Conservation (phyloP, 2,888 invertebrate genomes). For the Synergus laeviventris region DNA sequence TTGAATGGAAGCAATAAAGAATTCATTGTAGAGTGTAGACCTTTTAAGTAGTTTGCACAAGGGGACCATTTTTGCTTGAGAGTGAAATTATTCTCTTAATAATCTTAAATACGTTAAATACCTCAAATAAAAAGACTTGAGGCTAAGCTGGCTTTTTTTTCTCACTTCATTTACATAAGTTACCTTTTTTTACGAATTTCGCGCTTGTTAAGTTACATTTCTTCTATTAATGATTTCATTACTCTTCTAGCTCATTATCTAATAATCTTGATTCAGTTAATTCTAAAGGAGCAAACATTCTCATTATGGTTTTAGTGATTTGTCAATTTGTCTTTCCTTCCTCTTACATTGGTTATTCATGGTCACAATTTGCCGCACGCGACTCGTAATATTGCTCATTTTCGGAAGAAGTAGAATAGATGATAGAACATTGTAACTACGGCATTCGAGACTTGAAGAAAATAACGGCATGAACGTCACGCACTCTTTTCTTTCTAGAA, state of each 20-base stretch:
- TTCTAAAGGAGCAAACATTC: background rate
- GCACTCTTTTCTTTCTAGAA: slow-evolving; percentile 35
- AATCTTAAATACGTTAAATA: background rate
- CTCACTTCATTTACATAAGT: background rate
- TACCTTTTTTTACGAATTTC: background rate
- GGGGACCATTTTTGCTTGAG: background rate
- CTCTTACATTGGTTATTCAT: slow-evolving; percentile 29
- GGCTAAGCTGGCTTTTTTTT: slow-evolving; percentile 26
- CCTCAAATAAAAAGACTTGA: background rate
- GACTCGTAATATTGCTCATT: background rate
- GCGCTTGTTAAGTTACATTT: slow-evolving; percentile 27
- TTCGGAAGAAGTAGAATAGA: background rate
- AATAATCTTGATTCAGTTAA: background rate
- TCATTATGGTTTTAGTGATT: background rate
- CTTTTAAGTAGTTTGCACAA: slow-evolving; percentile 15
- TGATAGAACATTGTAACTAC: background rate
- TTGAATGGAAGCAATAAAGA: slow-evolving; percentile 28
- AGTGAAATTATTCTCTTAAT: background rate
- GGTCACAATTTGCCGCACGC: slow-evolving; percentile 21
- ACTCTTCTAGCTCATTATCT: slow-evolving; percentile 4
- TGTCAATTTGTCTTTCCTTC: slow-evolving; percentile 31
- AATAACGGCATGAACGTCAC: slow-evolving; percentile 32
- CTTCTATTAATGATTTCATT: slow-evolving; percentile 30
- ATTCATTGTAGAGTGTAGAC: slow-evolving; percentile 5
- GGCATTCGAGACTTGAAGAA: slow-evolving; percentile 1